Conservation (phyloP, 1,140 invertebrate species). For the Drosophila arizonae region DNA sequence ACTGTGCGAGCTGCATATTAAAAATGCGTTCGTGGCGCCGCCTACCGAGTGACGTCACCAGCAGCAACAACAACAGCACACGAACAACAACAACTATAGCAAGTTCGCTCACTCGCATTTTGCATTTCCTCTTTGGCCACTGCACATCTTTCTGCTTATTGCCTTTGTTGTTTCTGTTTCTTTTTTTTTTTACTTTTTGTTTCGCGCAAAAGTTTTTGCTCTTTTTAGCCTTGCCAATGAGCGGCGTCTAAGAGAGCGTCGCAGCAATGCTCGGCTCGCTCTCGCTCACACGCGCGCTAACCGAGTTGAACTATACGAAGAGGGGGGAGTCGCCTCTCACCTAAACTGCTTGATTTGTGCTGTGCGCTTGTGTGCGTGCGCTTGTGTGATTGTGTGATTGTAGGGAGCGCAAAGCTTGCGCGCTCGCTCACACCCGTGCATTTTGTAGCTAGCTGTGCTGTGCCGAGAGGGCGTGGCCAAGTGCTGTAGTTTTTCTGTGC, state of each 20-base stretch:
- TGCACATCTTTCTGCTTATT: conserved; percentile 41
- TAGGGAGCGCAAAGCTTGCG: conserved; percentile 64
- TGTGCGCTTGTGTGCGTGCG: conserved; percentile 8
- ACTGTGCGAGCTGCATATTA: conserved; percentile 55
- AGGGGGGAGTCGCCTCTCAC: conserved; percentile 14
- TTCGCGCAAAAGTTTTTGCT: conserved; percentile 41
- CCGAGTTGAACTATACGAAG: too few relatives aligned
- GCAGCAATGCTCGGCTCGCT: conserved; percentile 13
- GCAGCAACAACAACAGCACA: conserved; percentile 33
- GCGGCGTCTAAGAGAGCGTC: conserved; percentile 50
- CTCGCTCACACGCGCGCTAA: background rate
- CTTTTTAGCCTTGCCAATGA: conserved; percentile 46
- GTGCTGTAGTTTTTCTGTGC: conserved; percentile 67
- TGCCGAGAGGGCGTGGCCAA: conserved; percentile 65
- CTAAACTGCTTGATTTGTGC: conserved; percentile 26
- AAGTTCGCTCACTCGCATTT: conserved; percentile 42
- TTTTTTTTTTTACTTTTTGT: conserved; percentile 14
- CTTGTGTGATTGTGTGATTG: conserved; percentile 17
- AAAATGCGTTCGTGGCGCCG: conserved; percentile 77
- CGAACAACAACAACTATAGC: conserved; percentile 18
- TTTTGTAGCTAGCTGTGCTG: conserved; percentile 27
- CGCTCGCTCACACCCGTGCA: conserved; percentile 59
- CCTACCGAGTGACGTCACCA: conserved; percentile 70
- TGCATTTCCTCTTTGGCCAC: conserved; percentile 56
- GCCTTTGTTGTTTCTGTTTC: conserved; percentile 35